phyloP scores from a whole-genome alignment of 2,888 invertebrate genomes.

The Caenorhabditis sinica region DNA sequence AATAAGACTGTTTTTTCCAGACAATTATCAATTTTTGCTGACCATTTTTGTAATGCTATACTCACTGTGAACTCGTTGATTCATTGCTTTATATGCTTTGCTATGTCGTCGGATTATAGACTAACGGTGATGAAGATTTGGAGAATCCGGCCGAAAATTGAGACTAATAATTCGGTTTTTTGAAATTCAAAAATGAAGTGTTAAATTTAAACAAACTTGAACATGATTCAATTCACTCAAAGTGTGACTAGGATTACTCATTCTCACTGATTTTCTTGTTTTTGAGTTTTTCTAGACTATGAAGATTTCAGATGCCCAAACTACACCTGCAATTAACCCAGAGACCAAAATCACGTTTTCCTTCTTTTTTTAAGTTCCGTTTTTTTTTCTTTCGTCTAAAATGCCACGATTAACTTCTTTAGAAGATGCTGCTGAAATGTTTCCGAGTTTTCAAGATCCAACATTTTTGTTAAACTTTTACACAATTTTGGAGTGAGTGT shows the following conservation, averaged over 20 bases:
- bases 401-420: background rate
- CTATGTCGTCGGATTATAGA: slow-evolving; percentile 22
- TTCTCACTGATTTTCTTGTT: too few species aligned
- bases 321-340: too few species aligned
- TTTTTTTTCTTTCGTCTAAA: background rate
- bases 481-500: background rate
- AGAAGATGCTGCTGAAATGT: background rate
- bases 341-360: too few species aligned
- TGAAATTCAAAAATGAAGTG: too few species aligned
- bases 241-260: too few species aligned
- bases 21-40: background rate
- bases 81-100: slow-evolving; percentile 13
- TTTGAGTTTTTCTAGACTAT: too few species aligned
- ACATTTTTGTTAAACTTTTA: background rate
- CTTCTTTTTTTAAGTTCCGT: too few species aligned
- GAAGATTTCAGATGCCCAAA: too few species aligned
- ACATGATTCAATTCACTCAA: too few species aligned
- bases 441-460: slow-evolving; percentile 3
- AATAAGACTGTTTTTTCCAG: background rate
- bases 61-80: background rate
- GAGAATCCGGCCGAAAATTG: background rate
- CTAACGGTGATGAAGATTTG: background rate
- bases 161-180: too few species aligned
- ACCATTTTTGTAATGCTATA: background rate
- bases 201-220: too few species aligned